phyloP scores from a whole-genome alignment of 2,797 vertebrate genomes.

The Hypotaenidia okinawae region DNA sequence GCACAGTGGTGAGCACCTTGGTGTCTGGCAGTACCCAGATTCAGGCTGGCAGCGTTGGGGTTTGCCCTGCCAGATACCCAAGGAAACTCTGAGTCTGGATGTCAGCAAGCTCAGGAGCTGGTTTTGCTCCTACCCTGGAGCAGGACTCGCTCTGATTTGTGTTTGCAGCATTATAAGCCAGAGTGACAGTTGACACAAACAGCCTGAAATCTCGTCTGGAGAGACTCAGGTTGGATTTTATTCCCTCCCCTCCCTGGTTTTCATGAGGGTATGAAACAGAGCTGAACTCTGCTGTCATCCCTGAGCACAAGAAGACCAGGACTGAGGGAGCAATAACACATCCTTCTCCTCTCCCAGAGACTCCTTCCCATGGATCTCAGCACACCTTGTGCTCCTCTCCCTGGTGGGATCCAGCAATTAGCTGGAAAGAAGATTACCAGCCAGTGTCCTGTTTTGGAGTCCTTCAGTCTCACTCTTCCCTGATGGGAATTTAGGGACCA shows the following conservation, averaged over 20 bases:
- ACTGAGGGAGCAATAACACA: background rate
- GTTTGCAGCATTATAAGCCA: background rate
- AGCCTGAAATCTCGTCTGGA: conserved; percentile 13
- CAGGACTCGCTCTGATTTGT: background rate
- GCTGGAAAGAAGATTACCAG: background rate
- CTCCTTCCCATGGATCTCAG: background rate
- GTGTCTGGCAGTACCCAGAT: background rate
- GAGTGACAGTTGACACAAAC: background rate
- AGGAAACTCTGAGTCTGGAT: background rate
- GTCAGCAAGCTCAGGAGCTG: background rate
- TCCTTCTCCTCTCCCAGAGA: background rate
- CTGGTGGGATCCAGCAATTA: background rate
- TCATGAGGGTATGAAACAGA: background rate
- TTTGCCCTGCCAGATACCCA: background rate
- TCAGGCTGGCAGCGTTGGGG: accelerated
- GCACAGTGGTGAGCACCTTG: accelerated
- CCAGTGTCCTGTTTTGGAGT: background rate
- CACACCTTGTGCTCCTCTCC: background rate
- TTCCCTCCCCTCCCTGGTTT: background rate
- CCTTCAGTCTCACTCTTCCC: background rate
- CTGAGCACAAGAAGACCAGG: accelerated
- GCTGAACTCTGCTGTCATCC: background rate
- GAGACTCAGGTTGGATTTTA: background rate
- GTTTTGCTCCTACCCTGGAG: background rate
- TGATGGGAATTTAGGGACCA: background rate